Base-by-base conservation (phyloP, 2,113 vertebrate species). In the Athene cunicularia region DNA sequence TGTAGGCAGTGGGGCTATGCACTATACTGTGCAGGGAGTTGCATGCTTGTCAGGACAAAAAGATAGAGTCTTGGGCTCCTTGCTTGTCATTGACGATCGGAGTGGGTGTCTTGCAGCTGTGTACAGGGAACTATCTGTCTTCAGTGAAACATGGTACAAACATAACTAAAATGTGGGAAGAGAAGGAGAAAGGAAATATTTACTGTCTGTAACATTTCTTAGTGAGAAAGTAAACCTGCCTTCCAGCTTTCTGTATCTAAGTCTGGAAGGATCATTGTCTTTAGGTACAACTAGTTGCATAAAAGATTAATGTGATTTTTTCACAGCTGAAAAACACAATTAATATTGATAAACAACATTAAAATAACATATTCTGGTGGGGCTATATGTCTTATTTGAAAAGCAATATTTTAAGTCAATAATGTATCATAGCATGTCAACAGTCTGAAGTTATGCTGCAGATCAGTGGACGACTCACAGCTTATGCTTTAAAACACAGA, bases 391-490 rank as follows among this genome's bases (percentile, higher is more conserved):
- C 41, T 59, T 80, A 56, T 55, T 72, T 79, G 43, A 85, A 88
- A 93, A 88, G 2, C 3, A 72, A 8, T 80, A 63, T 67, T 91
- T 93, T 72, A 73, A 80, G 50, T 60, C 35, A 6, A 35, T 79
- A 53, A 49, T 32, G 3, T 24, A 59, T 22, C n/a, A 43, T 24
- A 53, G 8, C 47, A 55, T 39, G 16, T 82, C 19, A 43, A 47
- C 8, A 59, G 20, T 28, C 76, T 56, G 35, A 93, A 75, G 14
- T 64, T 63, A 85, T 18, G 26, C 39, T 87, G 18, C 9, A 80
- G 60, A 37, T 47, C 39, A 91, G 33, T 16, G 10, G 20, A 84
- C 0, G 0, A 63, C 27, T 2, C 4, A 19, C 7, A 64, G 6
- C 1, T 92, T 58, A 62, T 2, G 3, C 8, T 80, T 39, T 86